These are phyloP conservation scores for Rhineura floridana DNA, from an alignment of 2,113 vertebrate genomes.

Conservation along the genomic window DNA sequence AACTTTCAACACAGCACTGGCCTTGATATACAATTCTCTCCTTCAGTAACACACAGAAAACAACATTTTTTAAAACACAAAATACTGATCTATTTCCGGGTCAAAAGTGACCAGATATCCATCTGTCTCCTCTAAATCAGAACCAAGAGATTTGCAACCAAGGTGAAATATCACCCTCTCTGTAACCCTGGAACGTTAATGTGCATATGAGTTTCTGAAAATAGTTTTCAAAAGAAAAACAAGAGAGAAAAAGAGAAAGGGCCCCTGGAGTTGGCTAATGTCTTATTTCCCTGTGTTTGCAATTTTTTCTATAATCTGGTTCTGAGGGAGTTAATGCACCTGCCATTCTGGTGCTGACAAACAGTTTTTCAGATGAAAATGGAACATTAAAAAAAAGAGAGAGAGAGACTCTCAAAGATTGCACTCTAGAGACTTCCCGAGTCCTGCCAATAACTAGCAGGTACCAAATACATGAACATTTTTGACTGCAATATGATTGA, in stretches of 20 bases:
- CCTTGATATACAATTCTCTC: not conserved
- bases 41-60: not conserved
- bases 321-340: conserved; percentile 90
- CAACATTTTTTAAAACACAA: conserved; percentile 8
- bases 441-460: conserved; percentile 84
- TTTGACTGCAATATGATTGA: conserved; percentile 89
- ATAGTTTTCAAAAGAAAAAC: conserved; percentile 36
- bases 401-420: conserved; percentile 72
- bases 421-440: conserved; percentile 74
- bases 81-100: not conserved
- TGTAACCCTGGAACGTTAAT: conserved; percentile 27
- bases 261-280: conserved; percentile 54
- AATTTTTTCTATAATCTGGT: conserved; percentile 81
- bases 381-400: conserved; percentile 66
- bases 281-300: conserved; percentile 68
- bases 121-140: not conserved
- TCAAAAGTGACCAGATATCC: not conserved
- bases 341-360: conserved; percentile 92
- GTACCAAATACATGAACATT: conserved; percentile 83
- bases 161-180: not conserved
- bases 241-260: conserved; percentile 9
- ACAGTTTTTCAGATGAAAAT: conserved; percentile 80
- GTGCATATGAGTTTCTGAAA: not conserved
- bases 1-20: too few relatives aligned
- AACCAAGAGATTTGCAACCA: not conserved